Evolutionary conservation across 64 coral and sea anemone genomes (phyloP), one percentile per base, ranked within the genome.

Genomic region (Orbicella faveolata): DNA sequence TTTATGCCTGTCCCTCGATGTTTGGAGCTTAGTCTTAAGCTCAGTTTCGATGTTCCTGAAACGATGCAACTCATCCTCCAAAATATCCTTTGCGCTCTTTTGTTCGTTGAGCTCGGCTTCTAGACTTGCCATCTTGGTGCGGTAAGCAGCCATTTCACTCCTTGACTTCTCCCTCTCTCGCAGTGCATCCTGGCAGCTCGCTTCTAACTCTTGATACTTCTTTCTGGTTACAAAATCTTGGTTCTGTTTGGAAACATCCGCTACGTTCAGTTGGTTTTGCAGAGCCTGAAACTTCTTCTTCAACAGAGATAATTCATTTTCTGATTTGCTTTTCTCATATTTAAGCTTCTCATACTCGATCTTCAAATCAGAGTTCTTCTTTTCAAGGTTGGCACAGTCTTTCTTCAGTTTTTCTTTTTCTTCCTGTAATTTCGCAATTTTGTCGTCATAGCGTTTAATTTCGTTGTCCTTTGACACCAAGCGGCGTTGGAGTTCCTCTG

Each of bases 201-300:
- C 89, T 52, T 96, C 95, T 6, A 96, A 79, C 17, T 96, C 95
- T 53, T 88, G 80, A 36, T 94, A 88, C 67, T 91, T 96, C 78
- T 85, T 94, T 9, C 87, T 34, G 73, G 87, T 96, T 35, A 91
- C 88, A 20, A 87, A 76, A 33, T 96, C 95, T 68, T 87, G 83
- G 54, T 79, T 55, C 48, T 76, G 88, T 20, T 33, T 94, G 9
- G 30, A 74, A 64, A 35, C 19, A 30, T 75, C 84, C 44, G 87
- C 75, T 57, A 85, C 76, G 37, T 51, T 87, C 19, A 94, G 61
- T 35, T 96, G 92, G 10, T 59, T 79, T 84, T 86, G 83, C 36
- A 96, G 63, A 44, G 87, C 78, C 4, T 96, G 86, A 23, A 94
- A 96, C 48, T 96, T 94, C 73, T 94, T 96, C 30, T 86, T 79